Evolutionary conservation across 2,113 vertebrate genomes (phyloP).

Genomic region (Vicugna pacos): DNA sequence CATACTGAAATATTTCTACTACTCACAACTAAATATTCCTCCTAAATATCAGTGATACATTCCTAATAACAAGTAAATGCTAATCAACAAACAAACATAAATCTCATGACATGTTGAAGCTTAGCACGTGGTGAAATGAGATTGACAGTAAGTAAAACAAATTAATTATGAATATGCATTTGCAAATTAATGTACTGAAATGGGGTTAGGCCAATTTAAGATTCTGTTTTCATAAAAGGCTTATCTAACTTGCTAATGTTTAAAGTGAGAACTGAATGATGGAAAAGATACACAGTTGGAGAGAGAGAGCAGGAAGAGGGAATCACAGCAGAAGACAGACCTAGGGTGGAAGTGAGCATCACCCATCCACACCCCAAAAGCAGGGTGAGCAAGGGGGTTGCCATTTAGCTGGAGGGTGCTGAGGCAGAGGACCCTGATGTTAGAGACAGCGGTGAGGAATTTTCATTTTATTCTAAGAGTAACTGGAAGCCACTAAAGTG

Average conservation of each 20-base stretch:
- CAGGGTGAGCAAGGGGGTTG: not conserved
- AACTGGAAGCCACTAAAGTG: not conserved
- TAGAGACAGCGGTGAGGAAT: not conserved
- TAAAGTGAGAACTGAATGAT: not conserved
- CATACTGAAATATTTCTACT: not conserved
- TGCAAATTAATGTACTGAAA: not conserved
- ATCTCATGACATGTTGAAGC: not conserved
- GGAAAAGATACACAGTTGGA: not conserved
- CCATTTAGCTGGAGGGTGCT: rapidly evolving
- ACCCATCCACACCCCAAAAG: not conserved
- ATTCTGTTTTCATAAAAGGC: not conserved
- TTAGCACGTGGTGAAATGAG: not conserved
- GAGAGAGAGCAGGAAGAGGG: not conserved
- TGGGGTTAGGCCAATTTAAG: not conserved
- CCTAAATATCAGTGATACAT: not conserved
- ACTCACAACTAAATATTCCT: not conserved
- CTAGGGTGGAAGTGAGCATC: not conserved
- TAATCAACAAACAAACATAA: not conserved
- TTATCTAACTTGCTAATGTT: not conserved
- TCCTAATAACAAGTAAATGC: not conserved
- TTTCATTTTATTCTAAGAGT: not conserved
- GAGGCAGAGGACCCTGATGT: not conserved
- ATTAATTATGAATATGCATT: not conserved
- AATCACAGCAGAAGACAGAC: not conserved
- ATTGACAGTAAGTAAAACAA: not conserved